Base-by-base conservation (phyloP, 2,888 invertebrate genomes). In the Watsonalla binaria region DNA sequence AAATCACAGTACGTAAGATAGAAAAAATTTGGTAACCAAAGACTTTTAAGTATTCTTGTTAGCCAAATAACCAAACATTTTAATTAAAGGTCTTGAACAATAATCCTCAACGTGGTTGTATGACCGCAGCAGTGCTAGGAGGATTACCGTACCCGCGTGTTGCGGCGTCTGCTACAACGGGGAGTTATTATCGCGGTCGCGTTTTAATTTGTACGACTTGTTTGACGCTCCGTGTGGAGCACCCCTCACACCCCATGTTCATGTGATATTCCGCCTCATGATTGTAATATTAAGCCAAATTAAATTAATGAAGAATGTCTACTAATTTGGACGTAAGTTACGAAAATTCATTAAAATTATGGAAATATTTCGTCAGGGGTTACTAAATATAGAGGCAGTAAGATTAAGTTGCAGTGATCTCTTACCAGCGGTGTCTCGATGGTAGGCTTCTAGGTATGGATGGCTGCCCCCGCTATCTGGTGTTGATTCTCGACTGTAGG, bases 381-480 rank as follows among this genome's bases (percentile, higher is more conserved):
- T 24, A 2, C 24, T 2, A 24, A 2, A 24, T 24, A n/a, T n/a
- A n/a, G n/a, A n/a, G n/a, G 42, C 39, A 39, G 46, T 45, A 39
- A 52, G 14, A 14, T 45, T 13, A 35, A 24, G 13, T 48, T 49
- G 6, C 14, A 34, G 2, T 8, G 49, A 35, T 24, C 14, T 81
- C 92, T 92, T 84, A 96, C 96, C 96, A 74, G 95, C 95, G 42
- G 96, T 94, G 82, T 96, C 96, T 78, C 96, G 92, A 72, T 91
- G 91, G 82, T 96, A 97, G 60, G 95, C 95, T 83, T 97, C 96
- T 86, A 96, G 93, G 82, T 96, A 97, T 2, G 91, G 91, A 89
- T 96, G 96, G 54, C 96, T 96, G 57, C 96, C 96, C 51, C 96
- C 96, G 75, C 96, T 96, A 82, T 97, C 96, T 5, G 96, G 96